Conservation (phyloP, 2,113 vertebrate genomes). For the Phalacrocorax pelagicus region DNA sequence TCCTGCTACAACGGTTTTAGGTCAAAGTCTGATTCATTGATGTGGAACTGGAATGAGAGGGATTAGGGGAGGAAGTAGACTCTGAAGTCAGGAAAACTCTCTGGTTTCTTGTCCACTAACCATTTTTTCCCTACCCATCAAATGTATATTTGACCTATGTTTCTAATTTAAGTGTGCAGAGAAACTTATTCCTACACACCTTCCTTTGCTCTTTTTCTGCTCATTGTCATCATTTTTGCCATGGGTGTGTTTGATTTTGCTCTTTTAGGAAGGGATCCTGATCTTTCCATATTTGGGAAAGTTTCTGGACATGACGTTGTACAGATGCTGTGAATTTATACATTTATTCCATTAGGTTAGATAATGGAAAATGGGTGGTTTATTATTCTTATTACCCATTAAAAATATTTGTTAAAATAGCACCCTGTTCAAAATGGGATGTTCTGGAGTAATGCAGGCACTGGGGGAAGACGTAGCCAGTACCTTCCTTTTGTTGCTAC, state of each 20-base stretch:
- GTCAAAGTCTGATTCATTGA: constrained; percentile 28
- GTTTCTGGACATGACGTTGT: neutral
- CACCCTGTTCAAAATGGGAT: neutral
- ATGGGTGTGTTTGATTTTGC: neutral
- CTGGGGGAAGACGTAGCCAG: neutral
- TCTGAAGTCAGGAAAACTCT: neutral
- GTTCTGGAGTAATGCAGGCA: neutral
- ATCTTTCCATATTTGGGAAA: constrained; percentile 3
- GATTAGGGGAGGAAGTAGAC: neutral
- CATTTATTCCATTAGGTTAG: constrained; percentile 23
- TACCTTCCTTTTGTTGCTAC: neutral
- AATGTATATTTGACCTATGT: constrained; percentile 19
- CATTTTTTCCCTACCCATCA: constrained; percentile 2
- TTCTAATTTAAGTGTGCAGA: constrained; percentile 30
- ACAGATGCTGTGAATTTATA: neutral
- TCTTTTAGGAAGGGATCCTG: neutral
- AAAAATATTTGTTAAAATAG: neutral
- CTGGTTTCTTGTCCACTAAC: neutral
- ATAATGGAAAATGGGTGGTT: constrained; percentile 26
- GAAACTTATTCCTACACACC: neutral
- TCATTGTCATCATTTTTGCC: constrained; percentile 7
- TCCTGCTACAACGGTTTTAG: constrained; percentile 6
- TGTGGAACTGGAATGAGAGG: constrained; percentile 4
- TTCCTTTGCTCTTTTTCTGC: neutral
- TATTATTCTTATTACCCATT: constrained; percentile 48